Evolutionary conservation across 2,113 vertebrate genomes (phyloP).

Genomic region (Ailurus styani): DNA sequence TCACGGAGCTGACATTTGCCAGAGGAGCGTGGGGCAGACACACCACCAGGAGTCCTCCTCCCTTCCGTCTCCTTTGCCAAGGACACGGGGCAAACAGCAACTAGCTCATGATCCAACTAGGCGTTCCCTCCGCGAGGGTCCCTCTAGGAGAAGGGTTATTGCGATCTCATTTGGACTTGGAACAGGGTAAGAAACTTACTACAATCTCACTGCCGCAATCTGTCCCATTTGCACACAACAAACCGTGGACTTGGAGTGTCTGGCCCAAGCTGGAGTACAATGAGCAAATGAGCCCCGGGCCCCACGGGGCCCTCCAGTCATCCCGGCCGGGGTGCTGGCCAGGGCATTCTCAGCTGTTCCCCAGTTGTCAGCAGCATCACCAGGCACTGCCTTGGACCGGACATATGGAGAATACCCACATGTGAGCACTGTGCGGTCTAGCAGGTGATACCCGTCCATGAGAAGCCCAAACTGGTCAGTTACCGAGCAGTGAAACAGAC

Average conservation of each 20-base stretch:
- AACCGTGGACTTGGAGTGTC: background rate
- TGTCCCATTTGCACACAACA: background rate
- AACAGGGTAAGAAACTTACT: background rate
- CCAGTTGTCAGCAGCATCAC: background rate
- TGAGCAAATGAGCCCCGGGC: background rate
- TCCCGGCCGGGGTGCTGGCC: background rate
- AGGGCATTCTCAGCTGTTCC: background rate
- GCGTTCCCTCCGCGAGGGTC: background rate
- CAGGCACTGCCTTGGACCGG: background rate
- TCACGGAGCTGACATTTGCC: background rate
- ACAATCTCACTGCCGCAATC: background rate
- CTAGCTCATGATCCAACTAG: background rate
- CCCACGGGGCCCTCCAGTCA: background rate
- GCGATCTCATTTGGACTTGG: background rate
- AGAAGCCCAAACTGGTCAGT: background rate
- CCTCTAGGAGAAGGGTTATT: background rate
- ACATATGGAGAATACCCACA: background rate
- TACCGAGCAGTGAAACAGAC: background rate
- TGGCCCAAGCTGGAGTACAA: background rate
- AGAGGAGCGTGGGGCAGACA: background rate
- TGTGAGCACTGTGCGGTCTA: rapidly evolving
- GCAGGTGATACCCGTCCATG: background rate
- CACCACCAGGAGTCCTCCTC: background rate
- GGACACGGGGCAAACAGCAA: background rate
- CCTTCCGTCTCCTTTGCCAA: background rate